Base-by-base conservation (phyloP, 2,113 vertebrate species). In the Melanerpes formicivorus region DNA sequence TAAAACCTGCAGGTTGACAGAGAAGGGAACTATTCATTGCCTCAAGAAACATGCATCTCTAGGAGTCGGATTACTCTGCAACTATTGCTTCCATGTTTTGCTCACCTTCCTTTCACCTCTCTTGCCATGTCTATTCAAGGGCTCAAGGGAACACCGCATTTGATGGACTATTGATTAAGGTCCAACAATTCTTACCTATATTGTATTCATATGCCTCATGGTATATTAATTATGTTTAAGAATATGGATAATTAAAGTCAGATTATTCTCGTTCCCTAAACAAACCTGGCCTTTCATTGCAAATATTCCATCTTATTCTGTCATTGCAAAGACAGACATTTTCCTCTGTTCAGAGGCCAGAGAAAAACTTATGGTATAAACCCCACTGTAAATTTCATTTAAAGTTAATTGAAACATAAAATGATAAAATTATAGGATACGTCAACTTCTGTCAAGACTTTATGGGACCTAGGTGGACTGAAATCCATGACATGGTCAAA, bases 371-470 rank as follows among this genome's bases (percentile, higher is more conserved):
- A 40, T 3, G 32, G 48, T 88, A 95, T 80, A 90, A 85, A 54
- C 54, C 60, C 27, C 27, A n/a, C 6, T 75, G 27, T 85, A 91
- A 80, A 86, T 79, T 94, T 94, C 7, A 84, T 88, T 91, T 86
- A 69, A 87, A 76, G 23, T 67, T 91, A 95, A 94, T 93, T 88
- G 70, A 88, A 94, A 86, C 46, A 71, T 91, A 84, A 91, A 91
- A n/a, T 78, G 32, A 84, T 75, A 90, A 75, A 78, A 72, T 90
- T 86, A 86, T 3, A 6, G 70, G 74, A 48, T 85, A 58, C 1
- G 0, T 91, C 77, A 81, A 87, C 58, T 81, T 79, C 56, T 79
- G 56, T 81, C 78, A 90, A 76, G 29, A 4, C 40, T 79, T 72
- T 93, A 81, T 58, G 69, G 66, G 70, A 62, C 34, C 5, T 46